These are phyloP conservation scores for Delichon dasypus DNA, from an alignment of 2,797 vertebrate species.

Conservation along the genomic window DNA sequence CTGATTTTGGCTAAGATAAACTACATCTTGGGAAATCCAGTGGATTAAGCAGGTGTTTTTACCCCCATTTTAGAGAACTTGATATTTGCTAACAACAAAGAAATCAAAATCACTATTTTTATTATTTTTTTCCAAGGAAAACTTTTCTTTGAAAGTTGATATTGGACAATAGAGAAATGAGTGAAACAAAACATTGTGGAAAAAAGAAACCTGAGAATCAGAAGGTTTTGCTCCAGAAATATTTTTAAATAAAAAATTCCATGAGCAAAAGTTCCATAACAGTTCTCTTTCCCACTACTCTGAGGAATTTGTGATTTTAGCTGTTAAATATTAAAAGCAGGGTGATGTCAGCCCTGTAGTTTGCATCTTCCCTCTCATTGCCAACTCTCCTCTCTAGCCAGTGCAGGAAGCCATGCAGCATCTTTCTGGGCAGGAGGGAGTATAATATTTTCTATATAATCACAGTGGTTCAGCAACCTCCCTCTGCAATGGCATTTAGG, in stretches of 20 bases:
- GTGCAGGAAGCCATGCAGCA: neutral
- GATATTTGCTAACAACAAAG: neutral
- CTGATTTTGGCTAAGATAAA: neutral
- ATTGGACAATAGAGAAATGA: neutral
- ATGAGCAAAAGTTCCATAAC: neutral
- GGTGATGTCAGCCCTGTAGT: neutral
- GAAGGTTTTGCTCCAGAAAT: neutral
- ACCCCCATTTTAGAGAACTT: neutral
- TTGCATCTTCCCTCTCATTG: neutral
- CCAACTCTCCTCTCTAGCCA: neutral
- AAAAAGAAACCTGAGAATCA: no score
- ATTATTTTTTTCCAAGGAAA: neutral
- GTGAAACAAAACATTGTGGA: fast-evolving
- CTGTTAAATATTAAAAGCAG: neutral
- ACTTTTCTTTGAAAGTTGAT: neutral
- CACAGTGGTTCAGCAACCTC: neutral
- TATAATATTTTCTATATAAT: neutral
- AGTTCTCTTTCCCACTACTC: neutral
- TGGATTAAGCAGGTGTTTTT: neutral
- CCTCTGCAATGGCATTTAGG: neutral
- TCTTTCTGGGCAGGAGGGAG: neutral
- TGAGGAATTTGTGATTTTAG: neutral
- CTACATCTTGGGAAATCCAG: neutral
- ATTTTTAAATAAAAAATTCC: neutral
- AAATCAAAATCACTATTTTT: neutral